Evolutionary conservation across 2,888 invertebrate species (phyloP), one percentile per base, ranked within the genome.

Genomic region (Lasioglossum marginatum): DNA sequence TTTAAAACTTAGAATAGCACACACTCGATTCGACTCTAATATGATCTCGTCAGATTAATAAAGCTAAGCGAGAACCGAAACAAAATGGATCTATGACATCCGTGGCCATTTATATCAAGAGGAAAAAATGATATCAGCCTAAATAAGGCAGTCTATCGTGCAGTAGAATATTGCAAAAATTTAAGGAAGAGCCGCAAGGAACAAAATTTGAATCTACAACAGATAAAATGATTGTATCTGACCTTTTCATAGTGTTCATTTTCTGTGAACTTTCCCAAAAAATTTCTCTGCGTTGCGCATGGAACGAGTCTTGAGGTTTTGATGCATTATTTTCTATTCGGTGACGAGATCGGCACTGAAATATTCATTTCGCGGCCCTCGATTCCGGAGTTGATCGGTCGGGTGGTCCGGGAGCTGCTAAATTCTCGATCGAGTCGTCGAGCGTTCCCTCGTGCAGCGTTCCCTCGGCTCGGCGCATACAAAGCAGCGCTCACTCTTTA

Each of bases 351-450:
- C 37, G 34, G 16, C 37, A 37, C 31, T 34, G 82, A 70, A 82
- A 75, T 82, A 70, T 75, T 57, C 45, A 57, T 45, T 68, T 45
- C 31, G 43, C 6, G 79, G 74, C 52, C 66, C 70, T 48, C 31
- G 31, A 70, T 31, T 16, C 48, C 31, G n/a, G 75, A 37, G 70
- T 82, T 31, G 82, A 4, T n/a, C 37, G 14, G 40, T 31, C 19
- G 63, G 63, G 31, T 19, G 63, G 31, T 19, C 19, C 34, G 31
- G 68, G n/a, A 48, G 63, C 66, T 37, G 52, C 43, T 68, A 73
- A 82, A 81, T 82, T 74, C 66, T 74, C 82, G 82, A 74, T 82
- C 70, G 66, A 16, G 43, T 23, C 40, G 76, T 52, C 27, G 60
- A 31, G 77, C 31, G 34, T 16, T 40, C 52, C 31, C 45, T 45